Conservation (phyloP, 2,797 vertebrate species). For the Pseudomugil tenellus region DNA sequence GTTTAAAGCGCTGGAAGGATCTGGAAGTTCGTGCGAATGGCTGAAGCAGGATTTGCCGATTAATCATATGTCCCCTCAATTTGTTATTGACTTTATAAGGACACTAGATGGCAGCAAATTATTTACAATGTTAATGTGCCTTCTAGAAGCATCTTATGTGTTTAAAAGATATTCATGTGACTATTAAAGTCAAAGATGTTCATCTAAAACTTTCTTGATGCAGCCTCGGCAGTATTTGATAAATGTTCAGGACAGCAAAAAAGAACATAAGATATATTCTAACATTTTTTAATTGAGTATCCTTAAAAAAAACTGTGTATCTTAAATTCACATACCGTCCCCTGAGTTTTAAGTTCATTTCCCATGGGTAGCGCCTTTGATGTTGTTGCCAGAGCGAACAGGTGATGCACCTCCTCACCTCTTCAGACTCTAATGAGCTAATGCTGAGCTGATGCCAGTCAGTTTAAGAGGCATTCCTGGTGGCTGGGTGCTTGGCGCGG, state of each 20-base stretch:
- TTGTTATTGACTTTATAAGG: not conserved
- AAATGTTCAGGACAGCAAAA: constrained; percentile 1
- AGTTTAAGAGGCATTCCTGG: constrained; percentile 66
- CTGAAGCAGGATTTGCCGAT: not conserved
- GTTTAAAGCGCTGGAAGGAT: not conserved
- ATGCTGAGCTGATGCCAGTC: constrained; percentile 59
- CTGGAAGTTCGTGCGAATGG: not conserved
- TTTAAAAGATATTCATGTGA: not conserved
- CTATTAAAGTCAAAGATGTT: not conserved
- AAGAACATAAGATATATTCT: not conserved
- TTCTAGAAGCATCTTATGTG: not conserved
- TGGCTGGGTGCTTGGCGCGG: constrained; percentile 58
- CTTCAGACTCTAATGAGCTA: constrained; percentile 49
- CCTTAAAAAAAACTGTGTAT: constrained; percentile 2
- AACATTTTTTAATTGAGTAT: constrained; percentile 12
- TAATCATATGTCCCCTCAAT: not conserved
- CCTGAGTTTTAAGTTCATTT: constrained; percentile 43
- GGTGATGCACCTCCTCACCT: constrained; percentile 64
- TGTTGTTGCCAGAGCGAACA: constrained; percentile 62
- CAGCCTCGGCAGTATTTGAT: not conserved
- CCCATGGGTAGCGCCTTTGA: constrained; percentile 61
- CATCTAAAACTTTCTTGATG: not conserved
- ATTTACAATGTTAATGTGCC: constrained; percentile 7
- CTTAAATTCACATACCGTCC: constrained; percentile 31
- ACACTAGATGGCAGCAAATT: constrained; percentile 81